Conservation (phyloP, 2,888 invertebrate species). For the Prionchulus punctatus region DNA sequence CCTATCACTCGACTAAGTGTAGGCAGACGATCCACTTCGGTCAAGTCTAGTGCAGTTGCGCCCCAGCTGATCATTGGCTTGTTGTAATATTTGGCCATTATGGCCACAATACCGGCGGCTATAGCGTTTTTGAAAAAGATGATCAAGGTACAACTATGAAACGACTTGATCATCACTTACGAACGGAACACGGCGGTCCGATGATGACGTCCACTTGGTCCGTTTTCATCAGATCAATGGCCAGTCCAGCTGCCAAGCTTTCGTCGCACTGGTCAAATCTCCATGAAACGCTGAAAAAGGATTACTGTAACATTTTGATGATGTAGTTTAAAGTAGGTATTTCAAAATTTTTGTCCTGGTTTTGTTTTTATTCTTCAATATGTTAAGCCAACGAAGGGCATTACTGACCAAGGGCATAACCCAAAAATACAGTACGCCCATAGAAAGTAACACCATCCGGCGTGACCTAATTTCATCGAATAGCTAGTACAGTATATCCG, state of each 20-base stretch:
- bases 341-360: too few species aligned
- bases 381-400: neutral
- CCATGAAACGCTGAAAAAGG: conserved; percentile 8
- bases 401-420: conserved; percentile 4
- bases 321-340: too few species aligned
- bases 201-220: conserved; percentile 8
- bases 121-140: too few species aligned
- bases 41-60: conserved; percentile 14
- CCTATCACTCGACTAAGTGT: conserved; percentile 12
- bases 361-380: too few species aligned
- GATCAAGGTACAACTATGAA: neutral
- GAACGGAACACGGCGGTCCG: conserved; percentile 4
- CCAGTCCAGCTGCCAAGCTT: conserved; percentile 6
- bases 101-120: conserved; percentile 17
- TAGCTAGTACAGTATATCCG: too few species aligned
- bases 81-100: conserved; percentile 17
- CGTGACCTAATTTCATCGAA: too few species aligned
- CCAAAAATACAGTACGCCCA: too few species aligned
- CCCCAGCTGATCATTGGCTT: conserved; percentile 19
- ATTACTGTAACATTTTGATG: too few species aligned
- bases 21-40: conserved; percentile 15
- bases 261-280: conserved; percentile 13
- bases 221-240: conserved; percentile 4
- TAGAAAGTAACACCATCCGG: too few species aligned
- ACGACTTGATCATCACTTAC: neutral